Conservation (phyloP, 2,797 vertebrate genomes). For the Spea hammondii region DNA sequence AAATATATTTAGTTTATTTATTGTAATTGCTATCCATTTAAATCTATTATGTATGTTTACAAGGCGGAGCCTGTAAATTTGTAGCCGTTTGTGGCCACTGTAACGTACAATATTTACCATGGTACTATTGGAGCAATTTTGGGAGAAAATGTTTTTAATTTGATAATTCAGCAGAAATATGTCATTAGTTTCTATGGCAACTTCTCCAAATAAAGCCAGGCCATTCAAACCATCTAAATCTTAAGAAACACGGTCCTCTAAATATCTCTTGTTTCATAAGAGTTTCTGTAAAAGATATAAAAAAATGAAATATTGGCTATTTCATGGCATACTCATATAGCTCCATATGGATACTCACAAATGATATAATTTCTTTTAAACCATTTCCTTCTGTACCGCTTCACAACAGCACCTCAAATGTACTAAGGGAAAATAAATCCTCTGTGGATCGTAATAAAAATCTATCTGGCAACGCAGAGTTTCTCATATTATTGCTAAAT, state of each 20-base stretch:
- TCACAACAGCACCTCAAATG: conserved; percentile 40
- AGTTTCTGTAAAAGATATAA: conserved; percentile 11
- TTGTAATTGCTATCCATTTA: too few species aligned
- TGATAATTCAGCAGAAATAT: too few species aligned
- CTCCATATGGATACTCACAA: conserved; percentile 35
- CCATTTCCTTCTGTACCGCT: conserved; percentile 42
- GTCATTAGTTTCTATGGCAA: too few species aligned
- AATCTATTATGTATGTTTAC: too few species aligned
- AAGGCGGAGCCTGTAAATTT: too few species aligned
- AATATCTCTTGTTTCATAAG: conserved; percentile 7
- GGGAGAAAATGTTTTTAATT: too few species aligned
- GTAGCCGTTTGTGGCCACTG: too few species aligned
- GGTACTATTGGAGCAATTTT: too few species aligned
- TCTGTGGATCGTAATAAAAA: conserved; percentile 46
- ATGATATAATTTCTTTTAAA: conserved; percentile 45
- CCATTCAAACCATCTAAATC: too few species aligned
- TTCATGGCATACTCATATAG: conserved; percentile 32
- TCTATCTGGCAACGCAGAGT: conserved; percentile 33
- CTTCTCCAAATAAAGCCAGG: too few species aligned
- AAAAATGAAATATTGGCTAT: conserved; percentile 35
- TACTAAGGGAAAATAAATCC: conserved; percentile 34
- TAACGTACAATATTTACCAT: too few species aligned
- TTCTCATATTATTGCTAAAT: conserved; percentile 38
- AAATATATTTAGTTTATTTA: too few species aligned
- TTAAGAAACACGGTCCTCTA: neutral